Evolutionary conservation across 2,888 invertebrate species (phyloP), one percentile per base, ranked within the genome.

Genomic region (Drosophila suboccidentalis): DNA sequence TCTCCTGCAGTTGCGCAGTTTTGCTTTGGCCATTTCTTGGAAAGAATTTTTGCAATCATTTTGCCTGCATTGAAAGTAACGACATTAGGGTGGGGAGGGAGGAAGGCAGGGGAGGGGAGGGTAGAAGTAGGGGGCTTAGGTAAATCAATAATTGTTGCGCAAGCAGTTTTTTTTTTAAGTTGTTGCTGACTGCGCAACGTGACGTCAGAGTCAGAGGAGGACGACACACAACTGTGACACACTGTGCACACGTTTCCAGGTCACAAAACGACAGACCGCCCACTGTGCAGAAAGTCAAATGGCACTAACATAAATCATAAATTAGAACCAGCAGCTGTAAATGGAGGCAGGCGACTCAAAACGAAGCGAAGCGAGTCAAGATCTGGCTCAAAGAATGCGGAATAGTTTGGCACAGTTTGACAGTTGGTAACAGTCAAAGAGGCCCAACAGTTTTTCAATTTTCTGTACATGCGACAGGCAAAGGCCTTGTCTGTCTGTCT

Each of bases 311-410:
- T 84, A 84, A 84, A 88, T 84, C 83, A 88, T 84, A 84, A 82
- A 88, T 88, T 86, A 75, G 74, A 77, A 71, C 61, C 89, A 67
- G 75, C 87, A 88, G 88, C 83, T 75, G 86, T 57, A 71, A 61
- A 36, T 65, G 50, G 60, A 71, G 22, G 22, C 22, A 72, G 71
- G 59, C 61, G 49, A 69, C 57, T 66, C 66, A 46, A 65, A 58
- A 50, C 51, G 60, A 54, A 50, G 53, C 47, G 62, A 54, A 50
- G 50, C 22, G 15, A 26, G 26, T 26, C 5, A 5, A 77, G 71
- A 19, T 19, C 43, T 26, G 59, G 59, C 39, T 36, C 9, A 41
- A 47, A 80, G 89, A 86, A 88, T 84, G 87, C 84, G 89, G 89
- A 84, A 86, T 80, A 70, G 71, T 78, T 80, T 59, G 85, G 50